A percentile compares a stretch with the other conserved stretches of the same genome.
These are phyloP conservation scores for Punctoribates punctum DNA, from an alignment of 2,888 invertebrate species.

Conservation along the genomic window DNA sequence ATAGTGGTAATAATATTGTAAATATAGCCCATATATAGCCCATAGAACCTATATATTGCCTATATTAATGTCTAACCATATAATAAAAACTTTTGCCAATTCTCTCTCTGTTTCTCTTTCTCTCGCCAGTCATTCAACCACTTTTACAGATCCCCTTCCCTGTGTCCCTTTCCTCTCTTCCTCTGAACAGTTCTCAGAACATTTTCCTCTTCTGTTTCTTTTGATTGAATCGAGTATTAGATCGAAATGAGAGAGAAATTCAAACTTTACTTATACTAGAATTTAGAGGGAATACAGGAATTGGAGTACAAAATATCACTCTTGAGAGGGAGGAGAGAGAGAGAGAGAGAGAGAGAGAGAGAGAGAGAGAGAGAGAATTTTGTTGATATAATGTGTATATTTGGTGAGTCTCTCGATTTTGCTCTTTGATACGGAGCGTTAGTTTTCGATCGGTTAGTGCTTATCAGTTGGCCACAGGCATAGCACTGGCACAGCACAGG, in stretches of 20 bases:
- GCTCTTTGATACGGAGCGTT: conserved; percentile 34
- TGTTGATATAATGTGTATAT: background rate
- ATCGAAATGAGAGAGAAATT: background rate
- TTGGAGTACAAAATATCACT: background rate
- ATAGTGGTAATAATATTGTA: background rate
- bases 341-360: conserved; percentile 33
- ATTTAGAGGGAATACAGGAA: background rate
- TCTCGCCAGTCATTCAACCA: background rate
- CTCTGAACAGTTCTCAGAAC: background rate
- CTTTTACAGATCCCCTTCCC: too few relatives aligned
- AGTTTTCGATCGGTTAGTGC: conserved; percentile 36
- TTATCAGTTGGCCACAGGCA: conserved; percentile 39
- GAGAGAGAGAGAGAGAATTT: conserved; percentile 1
- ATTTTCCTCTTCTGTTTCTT: background rate
- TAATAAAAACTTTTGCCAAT: background rate
- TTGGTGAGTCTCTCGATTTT: conserved; percentile 9
- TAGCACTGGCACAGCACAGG: conserved; percentile 4
- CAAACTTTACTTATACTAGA: background rate
- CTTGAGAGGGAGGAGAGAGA: background rate
- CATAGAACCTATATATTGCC: conserved; percentile 23
- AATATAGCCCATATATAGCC: background rate
- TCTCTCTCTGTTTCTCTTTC: conserved; percentile 7
- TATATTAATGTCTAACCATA: conserved; percentile 20
- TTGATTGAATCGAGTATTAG: background rate
- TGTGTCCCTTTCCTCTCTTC: background rate